These are phyloP conservation scores for Scyliorhinus canicula DNA, from an alignment of 2,797 vertebrate species.

Conservation along the genomic window DNA sequence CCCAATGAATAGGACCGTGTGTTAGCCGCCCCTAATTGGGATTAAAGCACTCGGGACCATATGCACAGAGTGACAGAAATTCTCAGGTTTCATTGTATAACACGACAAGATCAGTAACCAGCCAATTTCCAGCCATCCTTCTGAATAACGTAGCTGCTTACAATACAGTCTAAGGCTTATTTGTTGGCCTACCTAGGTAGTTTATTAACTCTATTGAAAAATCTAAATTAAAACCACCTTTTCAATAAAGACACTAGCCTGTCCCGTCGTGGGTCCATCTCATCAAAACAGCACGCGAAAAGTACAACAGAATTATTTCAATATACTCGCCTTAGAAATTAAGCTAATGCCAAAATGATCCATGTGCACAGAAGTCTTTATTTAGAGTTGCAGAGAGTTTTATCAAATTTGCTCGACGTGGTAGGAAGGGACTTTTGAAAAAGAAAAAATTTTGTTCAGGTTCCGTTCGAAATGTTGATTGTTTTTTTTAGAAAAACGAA, in stretches of 20 bases:
- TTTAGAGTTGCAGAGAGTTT: not conserved
- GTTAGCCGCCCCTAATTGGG: constrained; percentile 99
- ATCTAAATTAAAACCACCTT: not conserved
- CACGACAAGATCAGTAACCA: constrained; percentile 38
- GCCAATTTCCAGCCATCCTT: constrained; percentile 37
- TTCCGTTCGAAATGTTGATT: not conserved
- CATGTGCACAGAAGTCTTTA: not conserved
- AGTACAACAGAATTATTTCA: not conserved
- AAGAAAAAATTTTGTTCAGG: not conserved
- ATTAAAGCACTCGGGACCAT: constrained; percentile 97
- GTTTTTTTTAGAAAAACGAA: not conserved
- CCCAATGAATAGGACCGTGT: constrained; percentile 87
- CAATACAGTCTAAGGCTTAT: constrained; percentile 18
- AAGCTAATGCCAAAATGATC: not conserved
- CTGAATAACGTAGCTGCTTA: constrained; percentile 32
- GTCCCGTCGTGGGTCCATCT: not conserved
- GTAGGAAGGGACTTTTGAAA: not conserved
- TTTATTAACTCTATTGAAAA: constrained; percentile 9
- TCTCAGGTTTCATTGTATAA: constrained; percentile 81
- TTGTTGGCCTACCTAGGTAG: constrained; percentile 19
- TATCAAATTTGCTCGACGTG: not conserved
- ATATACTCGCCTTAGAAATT: not conserved
- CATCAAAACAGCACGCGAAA: not conserved
- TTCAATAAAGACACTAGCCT: not conserved
- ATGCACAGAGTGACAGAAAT: constrained; percentile 88